phyloP scores from a whole-genome alignment of 2,113 vertebrate species.

The Tychaedon coryphoeus region DNA sequence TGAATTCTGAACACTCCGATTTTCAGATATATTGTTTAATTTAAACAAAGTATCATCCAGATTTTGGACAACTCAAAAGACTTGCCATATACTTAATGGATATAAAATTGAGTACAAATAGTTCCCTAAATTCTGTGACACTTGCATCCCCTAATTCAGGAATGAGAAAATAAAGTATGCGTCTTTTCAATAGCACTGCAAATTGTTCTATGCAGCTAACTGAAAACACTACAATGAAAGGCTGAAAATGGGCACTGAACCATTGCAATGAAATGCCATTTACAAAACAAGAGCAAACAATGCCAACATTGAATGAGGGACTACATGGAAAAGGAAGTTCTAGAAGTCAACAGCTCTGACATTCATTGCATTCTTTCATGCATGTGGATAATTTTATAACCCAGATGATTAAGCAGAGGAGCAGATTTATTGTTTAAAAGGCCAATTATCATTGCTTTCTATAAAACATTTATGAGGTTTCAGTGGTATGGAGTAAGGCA shows the following conservation, averaged over 20 bases:
- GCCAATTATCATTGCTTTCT: neutral
- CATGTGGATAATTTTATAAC: slow-evolving; percentile 10
- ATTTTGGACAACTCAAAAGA: neutral
- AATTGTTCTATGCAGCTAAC: neutral
- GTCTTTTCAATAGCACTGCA: neutral
- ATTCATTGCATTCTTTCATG: slow-evolving; percentile 49
- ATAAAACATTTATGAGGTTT: neutral
- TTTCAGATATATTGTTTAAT: neutral
- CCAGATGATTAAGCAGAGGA: neutral
- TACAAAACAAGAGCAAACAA: slow-evolving; percentile 47
- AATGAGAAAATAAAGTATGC: neutral
- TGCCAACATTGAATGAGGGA: slow-evolving; percentile 33
- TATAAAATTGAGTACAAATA: neutral
- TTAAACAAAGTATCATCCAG: neutral
- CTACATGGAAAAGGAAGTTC: slow-evolving; percentile 25
- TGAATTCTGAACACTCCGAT: neutral
- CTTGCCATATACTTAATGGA: neutral
- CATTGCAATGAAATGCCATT: slow-evolving; percentile 21
- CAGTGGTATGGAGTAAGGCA: neutral
- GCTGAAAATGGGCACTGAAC: slow-evolving; percentile 24
- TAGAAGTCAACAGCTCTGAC: slow-evolving; percentile 40
- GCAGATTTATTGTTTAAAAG: neutral
- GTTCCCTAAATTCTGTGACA: neutral
- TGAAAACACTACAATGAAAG: slow-evolving; percentile 14
- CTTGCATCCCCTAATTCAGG: neutral